Evolutionary conservation across 2,797 vertebrate species (phyloP).

Genomic region (Helostoma temminkii): DNA sequence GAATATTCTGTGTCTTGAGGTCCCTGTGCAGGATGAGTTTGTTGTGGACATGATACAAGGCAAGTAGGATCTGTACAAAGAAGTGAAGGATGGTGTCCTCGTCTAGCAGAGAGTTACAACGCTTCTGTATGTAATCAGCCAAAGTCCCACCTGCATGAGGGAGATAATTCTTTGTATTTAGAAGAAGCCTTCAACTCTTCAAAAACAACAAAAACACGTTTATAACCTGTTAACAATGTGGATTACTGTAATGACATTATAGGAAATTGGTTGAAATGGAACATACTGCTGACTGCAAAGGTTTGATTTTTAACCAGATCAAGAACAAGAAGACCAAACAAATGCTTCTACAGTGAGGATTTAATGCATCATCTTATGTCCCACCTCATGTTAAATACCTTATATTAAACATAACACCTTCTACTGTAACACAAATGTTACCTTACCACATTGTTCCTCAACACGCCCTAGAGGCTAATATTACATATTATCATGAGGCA

Average conservation of each 20-base stretch:
- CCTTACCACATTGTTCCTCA: conserved; percentile 7
- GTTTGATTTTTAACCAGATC: not conserved
- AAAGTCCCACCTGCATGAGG: conserved; percentile 88
- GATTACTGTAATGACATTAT: too few relatives aligned
- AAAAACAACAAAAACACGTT: not conserved
- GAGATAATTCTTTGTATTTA: too few relatives aligned
- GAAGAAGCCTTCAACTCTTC: too few relatives aligned
- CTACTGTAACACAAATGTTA: not conserved
- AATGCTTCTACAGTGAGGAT: not conserved
- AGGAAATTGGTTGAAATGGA: too few relatives aligned
- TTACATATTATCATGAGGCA: conserved; percentile 1
- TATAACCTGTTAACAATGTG: not conserved
- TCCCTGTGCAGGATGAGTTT: conserved; percentile 98
- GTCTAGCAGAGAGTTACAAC: conserved; percentile 96
- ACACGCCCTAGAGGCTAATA: conserved; percentile 21
- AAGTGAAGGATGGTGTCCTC: conserved; percentile 99
- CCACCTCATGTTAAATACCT: too few relatives aligned
- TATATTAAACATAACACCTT: conserved; percentile 10
- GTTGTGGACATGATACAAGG: conserved; percentile 96
- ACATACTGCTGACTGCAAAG: too few relatives aligned
- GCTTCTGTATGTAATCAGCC: conserved; percentile 97
- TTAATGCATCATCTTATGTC: too few relatives aligned
- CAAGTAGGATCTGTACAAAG: conserved; percentile 97
- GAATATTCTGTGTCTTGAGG: conserved; percentile 99
- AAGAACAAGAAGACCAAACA: not conserved